Evolutionary conservation across 1,140 invertebrate species (phyloP).

Genomic region (Bombus pascuorum): DNA sequence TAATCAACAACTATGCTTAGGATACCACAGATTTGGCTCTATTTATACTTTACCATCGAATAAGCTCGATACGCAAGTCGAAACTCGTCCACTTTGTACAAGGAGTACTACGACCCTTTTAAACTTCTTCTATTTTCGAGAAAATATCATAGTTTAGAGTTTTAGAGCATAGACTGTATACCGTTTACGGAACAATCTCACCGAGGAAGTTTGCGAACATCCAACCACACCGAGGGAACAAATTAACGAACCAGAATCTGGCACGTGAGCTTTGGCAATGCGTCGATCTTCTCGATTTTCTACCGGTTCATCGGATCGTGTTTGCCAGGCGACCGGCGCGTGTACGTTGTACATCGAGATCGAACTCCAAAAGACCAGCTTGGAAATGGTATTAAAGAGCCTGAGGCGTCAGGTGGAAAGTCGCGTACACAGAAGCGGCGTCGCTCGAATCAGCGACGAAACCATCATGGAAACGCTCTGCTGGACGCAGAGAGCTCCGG

Average conservation of each 20-base stretch:
- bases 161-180: not conserved
- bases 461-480: not conserved
- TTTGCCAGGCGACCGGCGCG: not conserved
- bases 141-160: not conserved
- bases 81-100: not conserved
- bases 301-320: constrained; percentile 9
- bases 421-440: constrained; percentile 16
- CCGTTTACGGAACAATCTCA: not conserved
- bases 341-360: not conserved
- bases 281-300: not conserved
- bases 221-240: too few relatives aligned
- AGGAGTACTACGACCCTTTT: not conserved
- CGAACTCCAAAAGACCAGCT: not conserved
- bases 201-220: not conserved
- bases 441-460: constrained; percentile 5
- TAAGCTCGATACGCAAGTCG: not conserved
- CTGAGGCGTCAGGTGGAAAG: constrained; percentile 3
- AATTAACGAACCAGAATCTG: not conserved
- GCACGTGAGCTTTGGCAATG: not conserved
- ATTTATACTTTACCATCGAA: not conserved
- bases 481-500: not conserved
- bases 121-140: not conserved
- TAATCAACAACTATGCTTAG: not conserved
- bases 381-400: constrained; percentile 31
- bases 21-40: not conserved